These are phyloP conservation scores for Palaemon carinicauda DNA, from an alignment of 1,140 invertebrate genomes.

Conservation along the genomic window DNA sequence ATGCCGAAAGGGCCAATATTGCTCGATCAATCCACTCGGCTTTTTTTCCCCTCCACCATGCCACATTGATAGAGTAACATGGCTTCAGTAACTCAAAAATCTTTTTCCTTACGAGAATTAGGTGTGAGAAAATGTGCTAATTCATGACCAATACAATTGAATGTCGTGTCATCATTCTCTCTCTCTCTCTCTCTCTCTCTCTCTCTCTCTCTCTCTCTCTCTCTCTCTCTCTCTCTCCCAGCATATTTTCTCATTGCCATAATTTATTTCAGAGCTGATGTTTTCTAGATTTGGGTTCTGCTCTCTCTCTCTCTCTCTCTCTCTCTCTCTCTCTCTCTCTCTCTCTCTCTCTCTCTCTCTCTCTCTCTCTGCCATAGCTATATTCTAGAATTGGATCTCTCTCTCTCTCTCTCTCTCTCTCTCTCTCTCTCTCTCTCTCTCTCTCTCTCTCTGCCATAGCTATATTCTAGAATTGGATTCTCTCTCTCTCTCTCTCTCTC, in stretches of 20 bases:
- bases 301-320: background rate
- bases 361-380: background rate
- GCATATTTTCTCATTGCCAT: background rate
- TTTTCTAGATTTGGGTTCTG: background rate
- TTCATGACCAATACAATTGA: too few relatives aligned
- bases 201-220: slow-evolving; percentile 5
- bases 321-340: background rate
- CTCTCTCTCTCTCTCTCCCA: background rate
- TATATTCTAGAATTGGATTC: background rate
- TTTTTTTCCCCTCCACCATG: too few relatives aligned
- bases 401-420: too few relatives aligned
- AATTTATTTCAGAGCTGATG: background rate
- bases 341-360: background rate
- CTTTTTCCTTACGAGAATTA: too few relatives aligned
- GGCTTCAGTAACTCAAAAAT: too few relatives aligned
- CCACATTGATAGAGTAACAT: too few relatives aligned
- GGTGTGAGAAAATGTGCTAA: too few relatives aligned
- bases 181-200: slow-evolving; percentile 5
- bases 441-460: too few relatives aligned
- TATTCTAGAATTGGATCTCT: background rate
- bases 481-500: too few relatives aligned
- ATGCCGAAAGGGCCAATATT: too few relatives aligned
- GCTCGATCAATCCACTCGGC: too few relatives aligned
- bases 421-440: too few relatives aligned
- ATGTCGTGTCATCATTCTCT: background rate